phyloP scores from a whole-genome alignment of 2,797 vertebrate genomes.

The Harpagifer antarcticus region DNA sequence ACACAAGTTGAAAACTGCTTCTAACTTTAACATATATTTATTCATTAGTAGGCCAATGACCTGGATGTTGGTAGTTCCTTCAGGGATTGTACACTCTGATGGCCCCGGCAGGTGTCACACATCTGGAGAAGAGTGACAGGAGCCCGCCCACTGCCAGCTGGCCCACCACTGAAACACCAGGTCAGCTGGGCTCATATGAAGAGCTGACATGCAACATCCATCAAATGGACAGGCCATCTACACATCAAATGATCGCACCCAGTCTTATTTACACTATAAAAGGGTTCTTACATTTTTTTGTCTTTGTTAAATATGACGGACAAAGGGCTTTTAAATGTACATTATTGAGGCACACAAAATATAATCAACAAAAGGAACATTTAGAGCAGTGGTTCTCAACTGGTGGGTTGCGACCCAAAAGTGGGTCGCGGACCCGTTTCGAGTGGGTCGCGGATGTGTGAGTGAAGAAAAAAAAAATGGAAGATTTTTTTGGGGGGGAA shows the following conservation, averaged over 20 bases:
- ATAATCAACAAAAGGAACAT: slow-evolving; percentile 12
- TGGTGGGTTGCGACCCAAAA: too few relatives aligned
- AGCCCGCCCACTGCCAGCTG: slow-evolving; percentile 66
- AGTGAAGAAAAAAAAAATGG: too few relatives aligned
- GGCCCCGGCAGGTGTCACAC: slow-evolving; percentile 40
- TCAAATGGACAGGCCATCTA: slow-evolving; percentile 56
- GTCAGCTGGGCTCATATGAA: slow-evolving; percentile 43
- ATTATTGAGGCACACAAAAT: slow-evolving; percentile 1
- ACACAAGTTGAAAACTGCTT: neutral
- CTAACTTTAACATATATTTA: neutral
- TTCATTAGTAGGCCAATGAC: slow-evolving; percentile 9
- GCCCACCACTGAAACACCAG: slow-evolving; percentile 52
- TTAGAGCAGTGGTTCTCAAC: too few relatives aligned
- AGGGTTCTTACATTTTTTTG: slow-evolving; percentile 36
- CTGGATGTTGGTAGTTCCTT: slow-evolving; percentile 7
- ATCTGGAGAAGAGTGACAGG: slow-evolving; percentile 62
- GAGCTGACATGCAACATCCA: slow-evolving; percentile 62
- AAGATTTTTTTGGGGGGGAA: too few relatives aligned
- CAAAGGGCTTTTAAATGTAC: slow-evolving; percentile 18
- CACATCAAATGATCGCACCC: slow-evolving; percentile 68
- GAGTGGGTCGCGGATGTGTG: too few relatives aligned
- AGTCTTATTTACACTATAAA: slow-evolving; percentile 71
- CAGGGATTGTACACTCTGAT: neutral
- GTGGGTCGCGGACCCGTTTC: too few relatives aligned
- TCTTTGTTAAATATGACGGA: slow-evolving; percentile 21